Conservation (phyloP, 2,888 invertebrate species). For the Taphrorychus bicolor region DNA sequence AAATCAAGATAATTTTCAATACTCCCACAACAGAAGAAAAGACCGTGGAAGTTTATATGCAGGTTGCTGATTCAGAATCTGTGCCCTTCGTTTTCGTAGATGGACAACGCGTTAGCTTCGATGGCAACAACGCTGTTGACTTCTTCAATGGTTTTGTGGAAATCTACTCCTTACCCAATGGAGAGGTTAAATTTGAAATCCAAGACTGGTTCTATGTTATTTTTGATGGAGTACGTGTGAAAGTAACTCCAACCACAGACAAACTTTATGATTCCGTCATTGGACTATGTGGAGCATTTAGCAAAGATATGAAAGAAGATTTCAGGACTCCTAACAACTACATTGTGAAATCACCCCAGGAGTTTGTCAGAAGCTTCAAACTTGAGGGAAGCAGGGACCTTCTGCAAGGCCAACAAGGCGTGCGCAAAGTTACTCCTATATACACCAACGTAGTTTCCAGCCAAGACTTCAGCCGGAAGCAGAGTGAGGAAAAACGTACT, state of each 20-base stretch:
- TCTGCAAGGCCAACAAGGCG: conserved; percentile 58
- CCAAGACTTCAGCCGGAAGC: neutral
- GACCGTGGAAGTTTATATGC: conserved; percentile 56
- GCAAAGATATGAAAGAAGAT: conserved; percentile 67
- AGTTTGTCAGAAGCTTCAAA: conserved; percentile 67
- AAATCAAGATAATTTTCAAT: conserved; percentile 60
- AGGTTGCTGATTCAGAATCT: conserved; percentile 49
- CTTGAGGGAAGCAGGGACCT: conserved; percentile 53
- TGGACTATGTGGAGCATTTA: conserved; percentile 73
- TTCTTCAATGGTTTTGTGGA: conserved; percentile 59
- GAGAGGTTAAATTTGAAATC: conserved; percentile 65
- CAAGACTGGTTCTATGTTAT: conserved; percentile 62
- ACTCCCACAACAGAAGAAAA: conserved; percentile 52
- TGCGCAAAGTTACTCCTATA: conserved; percentile 45
- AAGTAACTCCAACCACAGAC: conserved; percentile 52
- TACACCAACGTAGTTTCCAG: conserved; percentile 60
- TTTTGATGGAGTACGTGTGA: conserved; percentile 68
- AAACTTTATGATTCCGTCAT: conserved; percentile 65
- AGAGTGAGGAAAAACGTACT: neutral
- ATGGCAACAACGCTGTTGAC: conserved; percentile 50
- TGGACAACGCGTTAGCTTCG: conserved; percentile 55
- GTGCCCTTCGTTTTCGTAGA: conserved; percentile 58
- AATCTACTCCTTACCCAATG: conserved; percentile 60
- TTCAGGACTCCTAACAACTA: conserved; percentile 66
- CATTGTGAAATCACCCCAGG: conserved; percentile 54